Percentiles rank a stretch among this genome's conserved stretches.
These are phyloP conservation scores for Phyllotreta cruciferae DNA, from an alignment of 2,888 invertebrate species.

Conservation along the genomic window DNA sequence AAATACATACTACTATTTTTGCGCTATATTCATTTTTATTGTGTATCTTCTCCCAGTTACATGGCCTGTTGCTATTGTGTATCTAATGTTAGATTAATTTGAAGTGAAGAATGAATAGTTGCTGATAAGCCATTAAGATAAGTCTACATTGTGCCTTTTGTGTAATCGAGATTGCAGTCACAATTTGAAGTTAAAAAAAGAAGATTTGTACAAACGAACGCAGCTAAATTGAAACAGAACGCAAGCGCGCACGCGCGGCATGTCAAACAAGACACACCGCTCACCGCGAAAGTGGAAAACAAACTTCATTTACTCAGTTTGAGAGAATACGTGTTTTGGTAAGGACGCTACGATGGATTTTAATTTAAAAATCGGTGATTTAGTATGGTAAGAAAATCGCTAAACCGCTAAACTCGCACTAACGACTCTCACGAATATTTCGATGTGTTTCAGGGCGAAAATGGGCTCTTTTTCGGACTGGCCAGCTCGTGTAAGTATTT, in stretches of 20 bases:
- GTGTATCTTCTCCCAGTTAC: too few species aligned
- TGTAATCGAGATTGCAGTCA: too few species aligned
- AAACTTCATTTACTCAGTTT: slow-evolving; percentile 48
- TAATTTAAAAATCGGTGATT: slow-evolving; percentile 70
- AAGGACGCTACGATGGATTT: slow-evolving; percentile 61
- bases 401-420: slow-evolving; percentile 42
- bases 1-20: too few species aligned
- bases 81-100: too few species aligned
- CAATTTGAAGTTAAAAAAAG: too few species aligned
- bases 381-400: slow-evolving; percentile 69
- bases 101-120: too few species aligned
- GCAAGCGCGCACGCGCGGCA: slow-evolving; percentile 1
- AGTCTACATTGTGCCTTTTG: too few species aligned
- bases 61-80: too few species aligned
- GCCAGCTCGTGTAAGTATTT: slow-evolving; percentile 91
- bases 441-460: slow-evolving; percentile 86
- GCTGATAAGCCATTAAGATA: too few species aligned
- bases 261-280: slow-evolving; percentile 34
- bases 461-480: slow-evolving; percentile 97
- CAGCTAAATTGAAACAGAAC: not conserved
- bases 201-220: slow-evolving; percentile 2
- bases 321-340: slow-evolving; percentile 42
- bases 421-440: slow-evolving; percentile 22
- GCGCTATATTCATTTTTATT: too few species aligned
- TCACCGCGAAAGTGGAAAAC: slow-evolving; percentile 44